Percentiles rank a stretch among this genome's conserved stretches.
Conservation (phyloP, 1,140 invertebrate species). For the Plutomurus gul region DNA sequence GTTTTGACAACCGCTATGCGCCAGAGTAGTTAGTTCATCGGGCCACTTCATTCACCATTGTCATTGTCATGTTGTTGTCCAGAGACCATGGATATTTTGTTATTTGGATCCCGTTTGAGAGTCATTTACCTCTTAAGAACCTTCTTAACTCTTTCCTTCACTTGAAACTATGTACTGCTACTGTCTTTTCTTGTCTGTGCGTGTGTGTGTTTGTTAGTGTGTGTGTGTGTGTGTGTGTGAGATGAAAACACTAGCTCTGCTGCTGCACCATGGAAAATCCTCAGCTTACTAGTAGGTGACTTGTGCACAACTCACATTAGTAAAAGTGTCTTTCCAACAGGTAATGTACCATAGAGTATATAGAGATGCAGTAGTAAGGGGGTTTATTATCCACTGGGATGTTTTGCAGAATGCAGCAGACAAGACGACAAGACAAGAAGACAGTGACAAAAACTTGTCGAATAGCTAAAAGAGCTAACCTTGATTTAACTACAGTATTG, state of each 20-base stretch:
- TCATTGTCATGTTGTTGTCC: neutral
- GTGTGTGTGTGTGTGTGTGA: too few species aligned
- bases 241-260: too few species aligned
- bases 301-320: too few species aligned
- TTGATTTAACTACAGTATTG: slow-evolving; percentile 27
- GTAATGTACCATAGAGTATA: neutral
- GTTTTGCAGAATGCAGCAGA: slow-evolving; percentile 19
- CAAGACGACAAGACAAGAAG: too few species aligned
- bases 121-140: slow-evolving; percentile 3
- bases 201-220: too few species aligned
- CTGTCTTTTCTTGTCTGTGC: too few species aligned
- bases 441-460: slow-evolving; percentile 23
- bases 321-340: slow-evolving; percentile 7
- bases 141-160: too few species aligned
- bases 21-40: too few species aligned
- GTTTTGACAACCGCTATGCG: slow-evolving; percentile 7
- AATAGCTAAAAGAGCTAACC: slow-evolving; percentile 8
- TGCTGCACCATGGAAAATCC: too few species aligned
- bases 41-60: neutral
- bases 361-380: neutral
- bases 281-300: too few species aligned
- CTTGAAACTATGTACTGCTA: too few species aligned
- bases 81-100: neutral
- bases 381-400: too few species aligned
- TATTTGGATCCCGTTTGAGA: slow-evolving; percentile 8